phyloP scores from a whole-genome alignment of 2,113 vertebrate species.

The human (Homo sapiens) region DNA sequence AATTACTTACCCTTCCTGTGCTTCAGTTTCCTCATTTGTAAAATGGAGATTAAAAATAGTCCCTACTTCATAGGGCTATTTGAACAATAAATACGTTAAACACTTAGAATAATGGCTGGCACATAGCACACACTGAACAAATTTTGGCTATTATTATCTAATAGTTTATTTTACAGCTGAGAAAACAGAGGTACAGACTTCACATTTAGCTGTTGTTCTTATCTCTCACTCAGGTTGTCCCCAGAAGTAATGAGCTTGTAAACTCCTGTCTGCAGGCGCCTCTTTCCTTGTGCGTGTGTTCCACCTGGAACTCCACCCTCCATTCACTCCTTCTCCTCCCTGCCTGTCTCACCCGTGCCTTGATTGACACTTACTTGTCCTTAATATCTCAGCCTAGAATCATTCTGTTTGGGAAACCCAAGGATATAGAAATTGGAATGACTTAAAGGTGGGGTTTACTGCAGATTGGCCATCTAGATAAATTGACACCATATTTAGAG shows the following conservation, averaged over 20 bases:
- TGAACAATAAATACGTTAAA: background rate
- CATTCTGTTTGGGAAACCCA: background rate
- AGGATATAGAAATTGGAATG: background rate
- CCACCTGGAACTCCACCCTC: background rate
- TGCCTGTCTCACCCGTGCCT: background rate
- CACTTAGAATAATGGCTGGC: background rate
- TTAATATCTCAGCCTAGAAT: background rate
- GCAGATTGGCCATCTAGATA: too few species aligned
- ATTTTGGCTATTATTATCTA: background rate
- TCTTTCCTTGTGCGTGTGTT: background rate
- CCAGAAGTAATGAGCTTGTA: background rate
- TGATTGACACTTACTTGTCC: background rate
- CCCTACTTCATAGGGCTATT: background rate
- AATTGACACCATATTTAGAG: background rate
- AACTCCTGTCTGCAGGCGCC: rapidly evolving
- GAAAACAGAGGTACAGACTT: background rate
- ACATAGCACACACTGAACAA: background rate
- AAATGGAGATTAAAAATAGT: background rate
- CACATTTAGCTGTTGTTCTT: background rate
- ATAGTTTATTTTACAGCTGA: background rate
- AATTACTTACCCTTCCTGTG: background rate
- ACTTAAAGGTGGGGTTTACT: background rate
- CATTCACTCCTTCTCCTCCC: too few species aligned
- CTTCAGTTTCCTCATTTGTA: background rate
- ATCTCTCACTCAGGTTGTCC: background rate